Evolutionary conservation across 2,888 invertebrate species (phyloP).

Genomic region (Phyto melanocephala): DNA sequence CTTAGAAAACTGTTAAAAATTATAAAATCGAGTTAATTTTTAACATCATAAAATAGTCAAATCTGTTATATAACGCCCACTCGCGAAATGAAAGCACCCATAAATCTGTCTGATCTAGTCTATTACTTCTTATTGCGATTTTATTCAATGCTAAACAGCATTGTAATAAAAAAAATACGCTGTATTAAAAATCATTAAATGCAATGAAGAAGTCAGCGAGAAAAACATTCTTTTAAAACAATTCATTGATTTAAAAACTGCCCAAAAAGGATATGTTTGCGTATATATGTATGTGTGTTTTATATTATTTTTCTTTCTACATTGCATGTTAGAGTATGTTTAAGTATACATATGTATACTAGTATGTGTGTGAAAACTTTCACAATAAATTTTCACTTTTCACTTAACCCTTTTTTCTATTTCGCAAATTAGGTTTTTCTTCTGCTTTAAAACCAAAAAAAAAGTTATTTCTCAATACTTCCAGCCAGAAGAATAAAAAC

Average conservation of each 20-base stretch:
- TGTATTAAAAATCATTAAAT: too few species aligned
- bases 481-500: not conserved
- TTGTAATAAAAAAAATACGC: too few species aligned
- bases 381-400: conserved; percentile 62
- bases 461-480: too few species aligned
- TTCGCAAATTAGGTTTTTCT: not conserved
- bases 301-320: not conserved
- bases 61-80: too few species aligned
- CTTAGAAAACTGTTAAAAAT: too few species aligned
- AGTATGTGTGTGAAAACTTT: conserved; percentile 20
- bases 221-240: not conserved
- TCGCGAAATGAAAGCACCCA: too few species aligned
- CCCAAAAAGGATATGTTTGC: not conserved
- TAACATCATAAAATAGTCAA: too few species aligned
- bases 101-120: too few species aligned
- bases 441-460: conserved; percentile 18
- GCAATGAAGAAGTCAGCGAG: too few species aligned
- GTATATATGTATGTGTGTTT: not conserved
- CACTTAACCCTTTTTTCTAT: conserved; percentile 55
- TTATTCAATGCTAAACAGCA: too few species aligned
- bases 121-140: too few species aligned
- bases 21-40: too few species aligned
- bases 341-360: not conserved
- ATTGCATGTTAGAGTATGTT: not conserved
- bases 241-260: not conserved